Evolutionary conservation across 2,113 vertebrate species (phyloP).

Genomic region (Accipiter cooperii): DNA sequence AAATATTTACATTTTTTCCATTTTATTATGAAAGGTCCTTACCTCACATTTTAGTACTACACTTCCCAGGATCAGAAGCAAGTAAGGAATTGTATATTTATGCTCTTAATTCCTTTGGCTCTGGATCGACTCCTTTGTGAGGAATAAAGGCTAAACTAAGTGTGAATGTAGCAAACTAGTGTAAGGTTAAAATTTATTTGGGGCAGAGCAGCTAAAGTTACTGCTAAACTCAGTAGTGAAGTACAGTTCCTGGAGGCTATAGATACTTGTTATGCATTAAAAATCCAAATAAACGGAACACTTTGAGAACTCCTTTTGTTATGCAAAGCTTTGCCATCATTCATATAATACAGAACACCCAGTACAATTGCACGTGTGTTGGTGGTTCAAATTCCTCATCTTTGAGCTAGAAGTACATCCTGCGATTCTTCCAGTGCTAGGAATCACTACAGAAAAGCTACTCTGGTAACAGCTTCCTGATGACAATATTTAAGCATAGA

Average conservation of each 20-base stretch:
- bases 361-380: fast-evolving
- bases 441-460: background rate
- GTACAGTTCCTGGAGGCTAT: background rate
- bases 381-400: background rate
- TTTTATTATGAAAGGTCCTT: background rate
- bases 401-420: background rate
- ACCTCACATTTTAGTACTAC: background rate
- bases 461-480: background rate
- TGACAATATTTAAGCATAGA: background rate
- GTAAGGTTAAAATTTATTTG: background rate
- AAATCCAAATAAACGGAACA: background rate
- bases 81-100: background rate
- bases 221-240: background rate
- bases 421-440: background rate
- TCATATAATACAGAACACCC: background rate
- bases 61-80: background rate
- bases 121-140: background rate
- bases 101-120: background rate
- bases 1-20: background rate
- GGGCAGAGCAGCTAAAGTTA: background rate
- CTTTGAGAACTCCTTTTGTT: background rate
- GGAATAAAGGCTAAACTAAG: background rate
- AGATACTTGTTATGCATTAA: background rate
- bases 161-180: background rate
- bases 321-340: background rate